phyloP scores from a whole-genome alignment of 2,797 vertebrate genomes.

The Ctenopoma kingsleyae region DNA sequence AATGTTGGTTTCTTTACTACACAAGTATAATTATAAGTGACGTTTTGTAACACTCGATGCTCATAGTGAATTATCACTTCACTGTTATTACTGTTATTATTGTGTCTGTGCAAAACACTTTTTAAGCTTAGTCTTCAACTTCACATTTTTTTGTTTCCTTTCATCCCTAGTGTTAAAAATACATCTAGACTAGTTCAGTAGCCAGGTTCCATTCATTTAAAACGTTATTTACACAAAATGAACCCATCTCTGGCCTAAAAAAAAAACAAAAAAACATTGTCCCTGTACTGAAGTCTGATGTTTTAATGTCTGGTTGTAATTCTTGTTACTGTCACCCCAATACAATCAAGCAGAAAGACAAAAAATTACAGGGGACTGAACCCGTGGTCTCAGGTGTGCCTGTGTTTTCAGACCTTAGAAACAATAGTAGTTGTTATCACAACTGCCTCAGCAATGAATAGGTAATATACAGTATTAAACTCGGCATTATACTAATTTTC shows the following conservation, averaged over 20 bases:
- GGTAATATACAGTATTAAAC: constrained; percentile 42
- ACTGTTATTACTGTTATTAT: too few relatives aligned
- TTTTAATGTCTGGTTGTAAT: background rate
- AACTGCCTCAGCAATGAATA: constrained; percentile 40
- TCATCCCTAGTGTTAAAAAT: background rate
- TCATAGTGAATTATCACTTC: too few relatives aligned
- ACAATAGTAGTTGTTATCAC: constrained; percentile 36
- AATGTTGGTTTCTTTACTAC: too few relatives aligned
- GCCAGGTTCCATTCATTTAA: background rate
- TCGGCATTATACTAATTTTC: constrained; percentile 40
- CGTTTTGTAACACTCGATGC: too few relatives aligned
- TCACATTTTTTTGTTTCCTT: too few relatives aligned
- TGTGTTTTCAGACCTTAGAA: constrained; percentile 21
- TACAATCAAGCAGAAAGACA: background rate
- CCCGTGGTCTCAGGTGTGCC: constrained; percentile 47
- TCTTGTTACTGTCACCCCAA: background rate
- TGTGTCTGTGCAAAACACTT: too few relatives aligned
- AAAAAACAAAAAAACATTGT: constrained; percentile 1
- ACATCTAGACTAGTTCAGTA: background rate
- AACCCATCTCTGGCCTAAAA: constrained; percentile 10
- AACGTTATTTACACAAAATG: background rate
- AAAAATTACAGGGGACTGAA: background rate
- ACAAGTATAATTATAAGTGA: too few relatives aligned
- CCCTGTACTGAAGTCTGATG: background rate
- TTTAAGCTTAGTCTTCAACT: too few relatives aligned